Percentiles rank a stretch among this genome's conserved stretches.
These are phyloP conservation scores for Pteropus alecto DNA, from an alignment of 2,113 vertebrate species.

Conservation along the genomic window DNA sequence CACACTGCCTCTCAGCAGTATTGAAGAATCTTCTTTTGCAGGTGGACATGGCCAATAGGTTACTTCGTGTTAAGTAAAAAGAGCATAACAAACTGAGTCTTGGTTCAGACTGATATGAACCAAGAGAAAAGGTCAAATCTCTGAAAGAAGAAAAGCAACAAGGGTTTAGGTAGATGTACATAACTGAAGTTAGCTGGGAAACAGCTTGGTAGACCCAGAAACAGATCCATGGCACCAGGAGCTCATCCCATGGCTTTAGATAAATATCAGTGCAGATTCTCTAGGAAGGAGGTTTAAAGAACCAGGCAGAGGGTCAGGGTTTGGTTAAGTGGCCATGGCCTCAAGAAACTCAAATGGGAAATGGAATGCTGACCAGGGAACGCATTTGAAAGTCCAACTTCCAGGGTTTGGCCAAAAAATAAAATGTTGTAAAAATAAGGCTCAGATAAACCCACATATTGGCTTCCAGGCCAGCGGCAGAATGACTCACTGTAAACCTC, in stretches of 20 bases:
- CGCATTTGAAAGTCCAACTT: not conserved
- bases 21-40: not conserved
- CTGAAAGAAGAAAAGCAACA: not conserved
- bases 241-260: not conserved
- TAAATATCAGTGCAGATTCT: not conserved
- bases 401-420: not conserved
- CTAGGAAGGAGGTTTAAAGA: not conserved
- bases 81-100: not conserved
- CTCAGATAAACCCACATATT: not conserved
- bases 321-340: not conserved
- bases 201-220: not conserved
- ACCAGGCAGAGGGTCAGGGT: not conserved
- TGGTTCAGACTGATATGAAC: not conserved
- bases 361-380: not conserved
- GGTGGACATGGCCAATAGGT: not conserved
- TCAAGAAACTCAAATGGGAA: not conserved
- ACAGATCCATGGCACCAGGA: not conserved
- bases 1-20: not conserved
- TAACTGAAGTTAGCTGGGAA: not conserved
- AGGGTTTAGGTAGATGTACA: not conserved
- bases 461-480: not conserved
- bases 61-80: not conserved
- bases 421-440: not conserved
- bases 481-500: not conserved
- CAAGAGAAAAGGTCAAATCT: not conserved